A percentile compares a stretch with the other conserved stretches of the same genome.
phyloP scores from a whole-genome alignment of 2,888 invertebrate genomes.

The Hyalella azteca region DNA sequence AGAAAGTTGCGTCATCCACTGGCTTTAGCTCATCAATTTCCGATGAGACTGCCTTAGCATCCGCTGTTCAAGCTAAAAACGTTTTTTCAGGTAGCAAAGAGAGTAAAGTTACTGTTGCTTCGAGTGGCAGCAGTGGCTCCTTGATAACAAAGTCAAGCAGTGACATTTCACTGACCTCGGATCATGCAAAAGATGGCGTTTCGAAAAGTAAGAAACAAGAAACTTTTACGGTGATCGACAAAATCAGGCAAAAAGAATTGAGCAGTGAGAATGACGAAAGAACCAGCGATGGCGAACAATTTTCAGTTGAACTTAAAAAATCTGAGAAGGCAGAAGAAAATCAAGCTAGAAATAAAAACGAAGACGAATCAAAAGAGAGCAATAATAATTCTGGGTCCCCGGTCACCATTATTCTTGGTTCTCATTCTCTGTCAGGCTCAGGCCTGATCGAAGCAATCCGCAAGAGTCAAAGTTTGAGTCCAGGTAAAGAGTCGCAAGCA shows the following conservation, averaged over 20 bases:
- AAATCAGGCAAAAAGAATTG: neutral
- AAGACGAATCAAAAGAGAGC: neutral
- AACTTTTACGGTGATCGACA: too few species aligned
- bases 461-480: neutral
- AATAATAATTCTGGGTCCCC: neutral
- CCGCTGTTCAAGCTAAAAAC: too few species aligned
- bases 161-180: too few species aligned
- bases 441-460: neutral
- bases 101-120: neutral
- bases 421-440: neutral
- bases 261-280: neutral
- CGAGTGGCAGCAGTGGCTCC: neutral
- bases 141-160: too few species aligned
- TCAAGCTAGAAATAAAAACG: neutral
- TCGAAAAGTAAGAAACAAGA: too few species aligned
- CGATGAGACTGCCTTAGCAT: too few species aligned
- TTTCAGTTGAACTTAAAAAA: neutral
- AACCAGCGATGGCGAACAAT: neutral
- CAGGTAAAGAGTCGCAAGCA: neutral
- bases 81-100: too few species aligned
- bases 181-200: too few species aligned
- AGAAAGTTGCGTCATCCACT: neutral
- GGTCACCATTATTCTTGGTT: neutral
- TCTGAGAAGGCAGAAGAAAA: neutral
- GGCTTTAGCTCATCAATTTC: neutral